Evolutionary conservation across 2,888 invertebrate genomes (phyloP), one percentile per base, ranked within the genome.

Genomic region (Anthophora plumipes): DNA sequence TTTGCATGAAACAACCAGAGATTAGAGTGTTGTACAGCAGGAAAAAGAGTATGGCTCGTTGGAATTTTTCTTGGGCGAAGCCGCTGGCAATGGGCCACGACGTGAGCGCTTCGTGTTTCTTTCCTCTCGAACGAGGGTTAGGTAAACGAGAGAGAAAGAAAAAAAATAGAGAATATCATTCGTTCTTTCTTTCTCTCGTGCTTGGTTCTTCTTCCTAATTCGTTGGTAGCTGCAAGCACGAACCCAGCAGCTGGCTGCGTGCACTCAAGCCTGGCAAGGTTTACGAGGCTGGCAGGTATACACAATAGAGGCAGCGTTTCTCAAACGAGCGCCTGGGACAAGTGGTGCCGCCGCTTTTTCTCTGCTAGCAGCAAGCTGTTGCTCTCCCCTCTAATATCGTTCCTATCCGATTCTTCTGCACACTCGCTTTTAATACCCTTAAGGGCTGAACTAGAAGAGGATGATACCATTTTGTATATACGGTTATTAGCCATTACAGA

Each of bases 251-350:
- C 55, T n/a, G 31, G 41, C 55, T 73, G 41, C 57, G 57, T 64
- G 50, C 63, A 43, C 50, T 57, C 14, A 25, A 61, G 37, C 37
- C 50, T 55, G 68, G 39, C 71, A 70, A 70, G 60, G 43, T 70
- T 70, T 46, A 50, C 61, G 37, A 64, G 67, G 59, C 54, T 61
- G 72, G 55, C 55, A 67, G 64, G 72, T 75, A 64, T 37, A 55
- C 67, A 54, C n/a, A 61, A 70, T 59, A 48, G 54, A 22, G n/a
- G 63, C 60, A 63, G 75, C 55, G 68, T 57, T 73, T 77, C 66
- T 63, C 69, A 74, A 77, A 64, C 59, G 43, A 37, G 25, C 43
- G 20, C 12, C 48, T 17, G 43, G 12, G 20, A 63, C 63, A 54
- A 71, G 64, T 54, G 63, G 8, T 43, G 31, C 20, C 43, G 31